Evolutionary conservation across 2,888 invertebrate genomes (phyloP), one percentile per base, ranked within the genome.

Genomic region (Plagodis dolabraria): DNA sequence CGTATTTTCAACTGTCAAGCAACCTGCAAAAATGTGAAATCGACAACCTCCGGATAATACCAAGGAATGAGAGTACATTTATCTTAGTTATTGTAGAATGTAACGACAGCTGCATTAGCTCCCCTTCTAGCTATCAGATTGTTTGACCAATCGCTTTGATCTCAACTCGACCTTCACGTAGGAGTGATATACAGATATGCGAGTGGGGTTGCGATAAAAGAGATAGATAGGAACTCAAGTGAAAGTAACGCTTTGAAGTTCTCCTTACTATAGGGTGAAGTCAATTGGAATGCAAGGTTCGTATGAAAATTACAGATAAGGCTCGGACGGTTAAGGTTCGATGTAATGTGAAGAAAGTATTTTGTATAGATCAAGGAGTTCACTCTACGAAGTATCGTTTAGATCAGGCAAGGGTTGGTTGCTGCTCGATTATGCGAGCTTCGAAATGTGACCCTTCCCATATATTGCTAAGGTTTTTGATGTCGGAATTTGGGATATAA

Each of bases 61-160:
- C 22, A 22, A 2, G 22, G 22, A 22, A 22, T 22, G 22, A 22
- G 22, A 22, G 22, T 22, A 22, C 1, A 22, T 22, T 22, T 22
- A 2, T 22, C 22, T 22, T 2, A 22, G 22, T 4, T 22, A 22
- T 22, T 22, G 22, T 22, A 22, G 22, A 22, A 22, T 22, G 22
- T 22, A 22, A 22, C 4, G 22, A 22, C 22, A 22, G 22, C 22
- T 22, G 22, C 22, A 22, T 22, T 22, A 22, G 22, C 22, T 22
- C 22, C 22, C 22, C 22, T 22, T 22, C 22, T 22, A 22, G 22
- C 22, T 22, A 22, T 22, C 63, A 68, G 53, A 65, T 65, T 67
- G 64, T 66, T 67, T 70, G 70, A 69, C 69, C 68, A 67, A 68
- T 70, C 67, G 47, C 63, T 68, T 53, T 61, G 67, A 69, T 68